These are phyloP conservation scores for Scolanthus callimorphus DNA, from an alignment of 92 coral and sea anemone species.

Conservation along the genomic window DNA sequence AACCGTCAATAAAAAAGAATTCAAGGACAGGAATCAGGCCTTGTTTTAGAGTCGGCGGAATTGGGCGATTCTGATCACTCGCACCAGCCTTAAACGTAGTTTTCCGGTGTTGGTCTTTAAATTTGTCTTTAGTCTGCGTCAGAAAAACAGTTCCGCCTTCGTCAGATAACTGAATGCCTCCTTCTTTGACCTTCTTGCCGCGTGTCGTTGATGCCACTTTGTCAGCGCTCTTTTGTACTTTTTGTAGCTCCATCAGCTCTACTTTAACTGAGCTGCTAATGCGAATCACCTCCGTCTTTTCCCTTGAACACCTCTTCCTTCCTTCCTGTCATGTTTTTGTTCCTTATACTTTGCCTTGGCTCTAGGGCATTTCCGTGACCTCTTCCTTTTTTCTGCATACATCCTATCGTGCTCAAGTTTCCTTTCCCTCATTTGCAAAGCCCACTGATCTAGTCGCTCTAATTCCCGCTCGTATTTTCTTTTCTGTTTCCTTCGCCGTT, in stretches of 20 bases:
- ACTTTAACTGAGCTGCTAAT: neutral
- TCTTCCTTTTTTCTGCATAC: constrained; percentile 7
- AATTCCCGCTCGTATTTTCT: constrained; percentile 48
- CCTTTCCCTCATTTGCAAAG: constrained; percentile 52
- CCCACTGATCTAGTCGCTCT: constrained; percentile 60
- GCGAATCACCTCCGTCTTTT: neutral
- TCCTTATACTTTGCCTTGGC: neutral
- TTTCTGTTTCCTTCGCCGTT: constrained; percentile 16
- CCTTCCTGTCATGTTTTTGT: too few species aligned
- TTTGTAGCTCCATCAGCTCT: neutral
- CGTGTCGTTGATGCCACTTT: neutral
- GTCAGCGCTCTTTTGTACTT: too few species aligned
- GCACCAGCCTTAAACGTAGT: too few species aligned
- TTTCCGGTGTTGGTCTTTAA: neutral
- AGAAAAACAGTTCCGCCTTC: too few species aligned
- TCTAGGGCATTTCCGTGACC: neutral
- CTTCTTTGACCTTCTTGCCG: neutral
- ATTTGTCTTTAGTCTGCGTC: neutral
- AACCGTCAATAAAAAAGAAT: too few species aligned
- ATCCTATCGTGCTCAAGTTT: constrained; percentile 50
- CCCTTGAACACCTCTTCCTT: too few species aligned
- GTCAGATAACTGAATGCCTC: too few species aligned
- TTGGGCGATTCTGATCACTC: too few species aligned
- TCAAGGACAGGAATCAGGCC: too few species aligned
- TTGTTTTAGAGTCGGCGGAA: too few species aligned